phyloP scores from a whole-genome alignment of 1,140 invertebrate species.

The Bombus sylvicola region DNA sequence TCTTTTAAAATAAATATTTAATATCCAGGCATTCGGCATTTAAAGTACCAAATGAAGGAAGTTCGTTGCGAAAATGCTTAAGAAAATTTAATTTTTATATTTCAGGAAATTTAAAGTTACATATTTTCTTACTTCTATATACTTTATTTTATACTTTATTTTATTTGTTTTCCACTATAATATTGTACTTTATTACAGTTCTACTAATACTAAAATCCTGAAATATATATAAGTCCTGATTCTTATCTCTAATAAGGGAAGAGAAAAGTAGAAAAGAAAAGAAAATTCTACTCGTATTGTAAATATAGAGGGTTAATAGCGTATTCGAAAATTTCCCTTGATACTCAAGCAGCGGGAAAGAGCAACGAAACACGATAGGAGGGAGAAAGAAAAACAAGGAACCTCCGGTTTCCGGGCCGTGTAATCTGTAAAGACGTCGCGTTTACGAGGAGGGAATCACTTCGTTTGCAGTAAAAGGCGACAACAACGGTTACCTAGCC shows the following conservation, averaged over 20 bases:
- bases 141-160: not conserved
- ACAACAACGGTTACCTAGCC: slow-evolving; percentile 73
- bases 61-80: too few relatives aligned
- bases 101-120: not conserved
- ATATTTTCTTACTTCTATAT: not conserved
- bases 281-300: not conserved
- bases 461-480: slow-evolving; percentile 83
- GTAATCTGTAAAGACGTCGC: slow-evolving; percentile 77
- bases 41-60: too few relatives aligned
- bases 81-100: not conserved
- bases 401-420: slow-evolving; percentile 11
- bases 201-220: too few relatives aligned
- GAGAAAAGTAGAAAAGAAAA: not conserved
- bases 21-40: too few relatives aligned
- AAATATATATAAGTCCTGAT: too few relatives aligned
- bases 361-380: not conserved
- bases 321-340: not conserved
- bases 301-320: not conserved
- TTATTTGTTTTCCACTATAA: too few relatives aligned
- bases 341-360: not conserved
- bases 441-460: slow-evolving; percentile 83
- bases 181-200: too few relatives aligned
- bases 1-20: not conserved
- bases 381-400: slow-evolving; percentile 27
- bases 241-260: not conserved